These are phyloP conservation scores for Spondyliosoma cantharus DNA, from an alignment of 2,797 vertebrate species.

Conservation along the genomic window DNA sequence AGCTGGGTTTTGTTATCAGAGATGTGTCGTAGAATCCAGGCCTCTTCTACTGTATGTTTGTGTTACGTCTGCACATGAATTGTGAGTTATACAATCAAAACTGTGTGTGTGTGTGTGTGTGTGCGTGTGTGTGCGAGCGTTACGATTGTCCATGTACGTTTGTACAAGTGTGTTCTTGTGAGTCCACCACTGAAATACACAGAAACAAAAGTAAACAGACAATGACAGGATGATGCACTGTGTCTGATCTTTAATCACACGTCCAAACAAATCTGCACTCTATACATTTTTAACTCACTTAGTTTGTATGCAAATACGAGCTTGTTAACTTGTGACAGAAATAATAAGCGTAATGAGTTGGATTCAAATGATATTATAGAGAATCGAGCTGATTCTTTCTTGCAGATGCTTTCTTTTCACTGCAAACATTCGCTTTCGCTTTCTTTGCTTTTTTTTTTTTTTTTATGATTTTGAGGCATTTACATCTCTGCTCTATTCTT, in stretches of 20 bases:
- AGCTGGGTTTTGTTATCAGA: conserved; percentile 22
- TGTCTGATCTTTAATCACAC: neutral
- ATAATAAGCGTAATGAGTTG: neutral
- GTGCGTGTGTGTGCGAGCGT: conserved; percentile 3
- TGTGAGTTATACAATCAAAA: neutral
- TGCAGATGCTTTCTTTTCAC: conserved; percentile 57
- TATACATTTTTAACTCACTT: neutral
- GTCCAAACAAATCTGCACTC: neutral
- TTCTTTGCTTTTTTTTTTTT: conserved; percentile 12
- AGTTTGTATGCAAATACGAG: neutral
- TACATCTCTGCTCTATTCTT: conserved; percentile 53
- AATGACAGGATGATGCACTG: neutral
- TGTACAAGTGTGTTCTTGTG: conserved; percentile 18
- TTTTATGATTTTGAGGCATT: conserved; percentile 65
- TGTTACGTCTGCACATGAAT: neutral
- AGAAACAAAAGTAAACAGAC: neutral
- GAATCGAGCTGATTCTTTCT: neutral
- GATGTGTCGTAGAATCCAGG: neutral
- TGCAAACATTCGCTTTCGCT: conserved; percentile 63
- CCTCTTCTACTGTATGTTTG: conserved; percentile 1
- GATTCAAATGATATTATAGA: neutral
- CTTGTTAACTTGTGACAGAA: neutral
- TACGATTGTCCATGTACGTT: conserved; percentile 17
- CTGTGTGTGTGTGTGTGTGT: conserved; percentile 13
- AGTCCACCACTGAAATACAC: conserved; percentile 31